Conservation (phyloP, 2,888 invertebrate genomes). For the Melanostoma scalare region DNA sequence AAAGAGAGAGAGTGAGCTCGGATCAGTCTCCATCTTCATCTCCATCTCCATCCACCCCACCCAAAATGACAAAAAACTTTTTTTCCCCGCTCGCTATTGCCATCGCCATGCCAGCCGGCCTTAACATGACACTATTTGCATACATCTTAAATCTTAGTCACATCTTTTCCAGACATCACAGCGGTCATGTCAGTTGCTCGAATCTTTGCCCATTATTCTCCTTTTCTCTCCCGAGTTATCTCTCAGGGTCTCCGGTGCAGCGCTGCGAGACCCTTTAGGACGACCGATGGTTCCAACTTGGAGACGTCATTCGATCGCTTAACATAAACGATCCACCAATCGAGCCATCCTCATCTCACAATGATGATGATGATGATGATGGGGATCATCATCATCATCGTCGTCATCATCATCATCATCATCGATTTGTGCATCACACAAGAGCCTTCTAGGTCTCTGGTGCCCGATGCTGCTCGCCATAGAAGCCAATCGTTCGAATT, state of each 20-base stretch:
- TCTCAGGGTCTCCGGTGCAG: slow-evolving; percentile 21
- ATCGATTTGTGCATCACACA: slow-evolving; percentile 50
- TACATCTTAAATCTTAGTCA: slow-evolving; percentile 75
- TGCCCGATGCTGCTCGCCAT: slow-evolving; percentile 55
- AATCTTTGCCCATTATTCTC: slow-evolving; percentile 67
- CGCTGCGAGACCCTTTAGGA: slow-evolving; percentile 54
- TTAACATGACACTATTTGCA: slow-evolving; percentile 76
- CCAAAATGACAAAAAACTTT: slow-evolving; percentile 58
- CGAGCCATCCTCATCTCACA: slow-evolving; percentile 62
- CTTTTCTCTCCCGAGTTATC: slow-evolving; percentile 29
- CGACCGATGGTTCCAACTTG: slow-evolving; percentile 33
- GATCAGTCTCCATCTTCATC: no score
- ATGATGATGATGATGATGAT: slow-evolving; percentile 35
- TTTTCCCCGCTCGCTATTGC: slow-evolving; percentile 17
- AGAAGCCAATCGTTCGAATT: slow-evolving; percentile 68
- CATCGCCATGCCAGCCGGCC: slow-evolving; percentile 23
- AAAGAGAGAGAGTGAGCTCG: slow-evolving; percentile 12
- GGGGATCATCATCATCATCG: slow-evolving; percentile 32
- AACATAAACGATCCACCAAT: slow-evolving; percentile 69
- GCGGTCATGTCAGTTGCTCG: slow-evolving; percentile 74
- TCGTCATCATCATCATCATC: slow-evolving; percentile 48
- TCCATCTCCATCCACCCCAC: slow-evolving; percentile 50
- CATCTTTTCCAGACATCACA: slow-evolving; percentile 72
- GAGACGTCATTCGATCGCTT: slow-evolving; percentile 63
- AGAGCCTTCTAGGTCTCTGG: slow-evolving; percentile 31